A percentile compares a stretch with the other conserved stretches of the same genome.
These are phyloP conservation scores for Pachyrhynchus sulphureomaculatus DNA, from an alignment of 1,140 invertebrate species.

Conservation along the genomic window DNA sequence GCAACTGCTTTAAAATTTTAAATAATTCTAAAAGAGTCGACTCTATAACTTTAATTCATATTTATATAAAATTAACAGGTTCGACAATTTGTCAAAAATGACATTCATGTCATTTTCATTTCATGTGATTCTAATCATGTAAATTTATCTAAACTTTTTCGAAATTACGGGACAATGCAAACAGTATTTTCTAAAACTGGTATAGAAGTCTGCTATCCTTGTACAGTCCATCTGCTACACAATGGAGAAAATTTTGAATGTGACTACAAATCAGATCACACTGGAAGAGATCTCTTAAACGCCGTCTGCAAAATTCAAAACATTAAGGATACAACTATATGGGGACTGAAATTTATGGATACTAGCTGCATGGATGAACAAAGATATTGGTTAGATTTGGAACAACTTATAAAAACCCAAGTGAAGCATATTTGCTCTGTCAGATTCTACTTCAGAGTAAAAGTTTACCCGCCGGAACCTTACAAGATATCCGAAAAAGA, in stretches of 20 bases:
- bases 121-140: neutral
- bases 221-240: slow-evolving; percentile 26
- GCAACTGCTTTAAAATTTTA: too few species aligned
- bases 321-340: slow-evolving; percentile 11
- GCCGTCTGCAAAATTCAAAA: slow-evolving; percentile 23
- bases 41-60: too few species aligned
- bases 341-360: slow-evolving; percentile 28
- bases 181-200: slow-evolving; percentile 26
- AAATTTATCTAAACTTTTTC: neutral
- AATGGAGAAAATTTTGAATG: slow-evolving; percentile 32
- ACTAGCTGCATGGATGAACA: slow-evolving; percentile 15
- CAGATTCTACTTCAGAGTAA: slow-evolving; percentile 27
- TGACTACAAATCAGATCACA: slow-evolving; percentile 31
- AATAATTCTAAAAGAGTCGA: too few species aligned
- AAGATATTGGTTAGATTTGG: slow-evolving; percentile 25
- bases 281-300: slow-evolving; percentile 15
- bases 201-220: slow-evolving; percentile 29
- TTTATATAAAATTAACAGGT: too few species aligned
- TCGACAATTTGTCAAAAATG: neutral
- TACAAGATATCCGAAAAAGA: slow-evolving; percentile 21
- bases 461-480: slow-evolving; percentile 30
- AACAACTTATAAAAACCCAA: slow-evolving; percentile 24
- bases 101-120: neutral
- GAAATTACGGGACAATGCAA: slow-evolving; percentile 23
- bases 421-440: slow-evolving; percentile 14